Base-by-base conservation (phyloP, 2,113 vertebrate genomes). In the Cnemophilus loriae region DNA sequence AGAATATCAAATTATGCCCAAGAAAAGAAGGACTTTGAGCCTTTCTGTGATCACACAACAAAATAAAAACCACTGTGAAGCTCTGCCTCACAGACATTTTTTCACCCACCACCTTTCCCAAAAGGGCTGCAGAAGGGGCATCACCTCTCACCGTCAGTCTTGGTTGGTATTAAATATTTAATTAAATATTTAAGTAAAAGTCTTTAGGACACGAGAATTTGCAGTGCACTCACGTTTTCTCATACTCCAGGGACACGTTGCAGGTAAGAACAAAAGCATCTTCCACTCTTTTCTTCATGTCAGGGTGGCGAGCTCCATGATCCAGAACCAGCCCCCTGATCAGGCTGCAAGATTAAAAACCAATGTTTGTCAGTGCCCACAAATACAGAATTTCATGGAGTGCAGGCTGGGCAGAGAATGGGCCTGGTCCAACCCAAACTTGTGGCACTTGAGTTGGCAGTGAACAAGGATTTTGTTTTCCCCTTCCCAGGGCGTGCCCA, bases 241-340 rank as follows among this genome's bases (percentile, higher is more conserved):
- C 99, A 47, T 99, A 99, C 84, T 99, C 99, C 91, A 99, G 90
- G 6, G 99, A 99, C 2, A 99, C 98, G 0, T 99, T 99, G 96
- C 99, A 99, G 0, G 99, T 99, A 50, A 99, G 98, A 63, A 99
- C 91, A 47, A 98, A 99, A 16, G 99, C 99, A 76, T 99, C 98
- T 95, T 99, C 99, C 71, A 99, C 98, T 82, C 99, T 98, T 93
- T 99, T 99, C 97, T 98, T 99, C 99, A 99, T 99, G 96, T 99
- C 99, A 61, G 99, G 99, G 96, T 99, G 99, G 65, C 99, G 98
- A 74, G 99, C 99, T 5, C 99, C 99, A 4, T 99, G 99, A 93
- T 99, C 99, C 98, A 99, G 96, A 82, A 99, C 99, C 92, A 99
- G 96, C 5, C 99, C 99, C 97, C 98, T 97, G 79, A 99, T 99